Evolutionary conservation across 2,113 vertebrate genomes (phyloP), one percentile per base, ranked within the genome.

Genomic region (Kryptolebias marmoratus): DNA sequence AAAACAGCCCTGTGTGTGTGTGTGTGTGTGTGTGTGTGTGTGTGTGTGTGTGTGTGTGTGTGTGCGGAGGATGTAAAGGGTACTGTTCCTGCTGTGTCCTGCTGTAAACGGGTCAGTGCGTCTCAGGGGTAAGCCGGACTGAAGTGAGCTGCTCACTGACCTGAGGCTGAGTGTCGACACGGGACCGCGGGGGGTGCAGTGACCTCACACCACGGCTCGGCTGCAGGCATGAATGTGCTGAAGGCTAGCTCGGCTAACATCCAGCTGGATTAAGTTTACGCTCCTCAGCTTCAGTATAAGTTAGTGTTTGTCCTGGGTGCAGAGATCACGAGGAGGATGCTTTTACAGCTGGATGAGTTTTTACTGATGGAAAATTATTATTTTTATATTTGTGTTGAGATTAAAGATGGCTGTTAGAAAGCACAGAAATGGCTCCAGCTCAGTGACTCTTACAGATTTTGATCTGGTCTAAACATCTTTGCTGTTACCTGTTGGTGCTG

Each of bases 71-170:
- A 67, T 68, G 72, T 75, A 73, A 52, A 71, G 47, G 50, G 64
- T 86, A 13, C 12, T 49, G 71, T 65, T 45, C 52, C 66, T 56
- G 58, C 68, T 76, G 50, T 69, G 76, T 71, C 72, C 64, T 73
- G 61, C 48, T 52, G 73, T 61, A 82, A 81, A 80, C 65, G 78
- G 90, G 89, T 92, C 89, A 89, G 74, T 75, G 85, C 67, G 5
- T 89, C 87, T 84, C 83, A 68, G 73, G 80, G 81, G 77, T 69
- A 72, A 85, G 79, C 87, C 64, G 75, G 52, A 45, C 75, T 61
- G 5, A 31, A 61, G 77, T 72, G 74, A 75, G 80, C 82, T 83
- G 84, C 82, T 80, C 75, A 71, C 70, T 92, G 90, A 91, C 83
- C 84, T 64, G 77, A 71, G 73, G 74, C 78, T 68, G 64, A 73